Percentiles rank a stretch among this genome's conserved stretches.
Evolutionary conservation across 2,797 vertebrate species (phyloP).

Genomic region (Aselliscus stoliczkanus): DNA sequence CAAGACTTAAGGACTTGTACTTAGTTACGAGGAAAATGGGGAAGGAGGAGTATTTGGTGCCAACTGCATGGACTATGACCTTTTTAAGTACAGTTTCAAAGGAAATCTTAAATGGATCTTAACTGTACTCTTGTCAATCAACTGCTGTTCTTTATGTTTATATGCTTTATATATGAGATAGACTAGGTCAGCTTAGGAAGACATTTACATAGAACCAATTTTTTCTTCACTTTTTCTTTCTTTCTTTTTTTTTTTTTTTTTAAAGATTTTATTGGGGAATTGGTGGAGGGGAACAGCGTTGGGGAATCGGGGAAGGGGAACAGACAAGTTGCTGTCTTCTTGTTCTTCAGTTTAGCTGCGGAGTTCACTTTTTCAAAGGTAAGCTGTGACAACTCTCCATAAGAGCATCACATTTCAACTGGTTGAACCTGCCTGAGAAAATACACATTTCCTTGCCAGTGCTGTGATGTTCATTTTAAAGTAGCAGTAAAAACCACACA

Average conservation of each 20-base stretch:
- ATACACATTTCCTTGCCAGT: neutral
- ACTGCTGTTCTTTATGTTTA: neutral
- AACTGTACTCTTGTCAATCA: neutral
- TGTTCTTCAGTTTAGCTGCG: too few relatives aligned
- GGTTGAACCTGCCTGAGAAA: neutral
- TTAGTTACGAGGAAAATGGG: neutral
- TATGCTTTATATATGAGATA: neutral
- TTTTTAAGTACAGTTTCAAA: neutral
- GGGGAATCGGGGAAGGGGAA: too few relatives aligned
- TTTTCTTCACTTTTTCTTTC: slow-evolving; percentile 28
- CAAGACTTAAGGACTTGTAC: neutral
- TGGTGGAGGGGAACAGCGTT: too few relatives aligned
- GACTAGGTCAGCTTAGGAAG: neutral
- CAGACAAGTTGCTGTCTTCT: too few relatives aligned
- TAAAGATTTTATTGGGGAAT: too few relatives aligned
- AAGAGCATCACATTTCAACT: neutral
- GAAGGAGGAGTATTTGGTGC: neutral
- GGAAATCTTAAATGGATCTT: neutral
- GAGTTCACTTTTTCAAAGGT: slow-evolving; percentile 48
- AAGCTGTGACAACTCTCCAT: neutral
- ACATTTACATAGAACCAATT: neutral
- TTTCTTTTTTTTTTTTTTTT: too few relatives aligned
- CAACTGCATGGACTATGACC: neutral
- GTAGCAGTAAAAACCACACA: neutral
- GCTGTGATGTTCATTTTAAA: neutral